Conservation (phyloP, 1,140 invertebrate species). For the Ceratosolen fusciceps region DNA sequence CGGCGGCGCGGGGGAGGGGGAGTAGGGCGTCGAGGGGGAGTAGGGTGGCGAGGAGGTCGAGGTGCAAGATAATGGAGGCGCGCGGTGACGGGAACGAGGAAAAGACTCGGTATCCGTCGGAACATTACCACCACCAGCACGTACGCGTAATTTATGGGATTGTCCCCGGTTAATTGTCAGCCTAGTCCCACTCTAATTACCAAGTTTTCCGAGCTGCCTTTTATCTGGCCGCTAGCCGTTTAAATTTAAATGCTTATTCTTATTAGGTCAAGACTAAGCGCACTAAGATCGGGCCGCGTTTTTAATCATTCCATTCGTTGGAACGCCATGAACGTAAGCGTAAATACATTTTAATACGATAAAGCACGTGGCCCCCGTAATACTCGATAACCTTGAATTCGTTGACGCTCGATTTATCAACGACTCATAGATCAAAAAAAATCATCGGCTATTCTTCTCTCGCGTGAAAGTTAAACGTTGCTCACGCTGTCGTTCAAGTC, state of each 20-base stretch:
- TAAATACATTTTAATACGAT: too few relatives aligned
- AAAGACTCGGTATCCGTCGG: neutral
- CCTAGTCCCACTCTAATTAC: conserved; percentile 5
- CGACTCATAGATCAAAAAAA: too few relatives aligned
- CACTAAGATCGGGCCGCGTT: too few relatives aligned
- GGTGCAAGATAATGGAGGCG: conserved; percentile 19
- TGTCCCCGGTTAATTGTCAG: conserved; percentile 8
- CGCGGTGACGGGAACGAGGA: neutral
- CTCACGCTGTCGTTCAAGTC: too few relatives aligned
- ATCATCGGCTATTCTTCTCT: too few relatives aligned
- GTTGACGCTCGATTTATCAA: too few relatives aligned
- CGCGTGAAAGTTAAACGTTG: too few relatives aligned
- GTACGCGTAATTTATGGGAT: neutral
- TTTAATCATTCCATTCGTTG: too few relatives aligned
- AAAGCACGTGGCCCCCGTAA: too few relatives aligned
- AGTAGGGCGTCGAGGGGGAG: neutral
- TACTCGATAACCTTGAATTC: too few relatives aligned
- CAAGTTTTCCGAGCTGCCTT: conserved; percentile 8
- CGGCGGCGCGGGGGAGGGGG: conserved; percentile 14
- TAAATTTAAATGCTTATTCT: neutral
- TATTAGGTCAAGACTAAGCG: neutral
- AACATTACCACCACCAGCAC: neutral
- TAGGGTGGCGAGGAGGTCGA: conserved; percentile 15
- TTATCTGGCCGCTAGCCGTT: neutral
- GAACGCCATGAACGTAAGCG: too few relatives aligned